Evolutionary conservation across 2,797 vertebrate species (phyloP).

Genomic region (Cyclura pinguis): DNA sequence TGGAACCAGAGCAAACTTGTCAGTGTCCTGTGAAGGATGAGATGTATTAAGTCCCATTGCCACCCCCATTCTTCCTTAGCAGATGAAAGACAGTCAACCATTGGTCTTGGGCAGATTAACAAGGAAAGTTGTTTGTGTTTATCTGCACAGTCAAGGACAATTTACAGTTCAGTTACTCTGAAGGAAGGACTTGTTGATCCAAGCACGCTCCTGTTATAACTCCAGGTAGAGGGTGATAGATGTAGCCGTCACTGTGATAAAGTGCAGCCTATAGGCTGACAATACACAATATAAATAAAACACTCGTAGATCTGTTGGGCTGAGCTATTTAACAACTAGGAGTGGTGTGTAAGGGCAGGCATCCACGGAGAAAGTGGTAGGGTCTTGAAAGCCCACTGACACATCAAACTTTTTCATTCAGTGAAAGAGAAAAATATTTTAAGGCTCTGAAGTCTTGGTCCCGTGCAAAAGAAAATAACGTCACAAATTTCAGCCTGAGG

Average conservation of each 20-base stretch:
- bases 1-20: slow-evolving; percentile 16
- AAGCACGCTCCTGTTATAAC: slow-evolving; percentile 71
- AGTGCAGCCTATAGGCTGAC: slow-evolving; percentile 56
- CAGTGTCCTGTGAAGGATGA: slow-evolving; percentile 50
- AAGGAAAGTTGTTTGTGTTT: slow-evolving; percentile 75
- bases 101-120: slow-evolving; percentile 77
- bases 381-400: slow-evolving; percentile 22
- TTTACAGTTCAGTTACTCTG: slow-evolving; percentile 79
- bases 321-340: slow-evolving; percentile 65
- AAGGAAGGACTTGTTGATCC: slow-evolving; percentile 81
- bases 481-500: no score
- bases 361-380: slow-evolving; percentile 36
- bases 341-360: slow-evolving; percentile 25
- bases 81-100: slow-evolving; percentile 60
- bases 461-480: no score
- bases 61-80: slow-evolving; percentile 51
- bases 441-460: no score
- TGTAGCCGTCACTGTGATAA: slow-evolving; percentile 77
- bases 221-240: slow-evolving; percentile 78
- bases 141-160: slow-evolving; percentile 80
- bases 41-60: slow-evolving; percentile 61
- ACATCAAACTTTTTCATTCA: rapidly evolving
- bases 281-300: slow-evolving; percentile 78
- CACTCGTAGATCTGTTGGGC: slow-evolving; percentile 65
- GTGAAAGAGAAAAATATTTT: neutral